Evolutionary conservation across 2,113 vertebrate species (phyloP).

Genomic region (Mustelus asterias): DNA sequence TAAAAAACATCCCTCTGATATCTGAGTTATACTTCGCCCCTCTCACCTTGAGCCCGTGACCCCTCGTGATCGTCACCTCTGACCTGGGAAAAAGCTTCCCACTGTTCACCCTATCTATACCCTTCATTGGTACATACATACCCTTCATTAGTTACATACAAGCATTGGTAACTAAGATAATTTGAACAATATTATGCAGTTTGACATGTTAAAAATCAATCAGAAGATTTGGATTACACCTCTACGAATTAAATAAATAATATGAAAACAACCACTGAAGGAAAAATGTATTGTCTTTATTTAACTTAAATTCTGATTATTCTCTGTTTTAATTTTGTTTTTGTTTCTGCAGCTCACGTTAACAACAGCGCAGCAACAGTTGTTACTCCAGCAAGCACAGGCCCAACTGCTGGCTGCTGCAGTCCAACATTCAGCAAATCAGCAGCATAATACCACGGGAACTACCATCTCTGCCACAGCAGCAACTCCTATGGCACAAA

Average conservation of each 20-base stretch:
- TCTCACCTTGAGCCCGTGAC: too few species aligned
- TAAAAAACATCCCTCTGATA: too few species aligned
- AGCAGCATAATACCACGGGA: conserved; percentile 90
- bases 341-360: conserved; percentile 74
- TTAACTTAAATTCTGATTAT: neutral
- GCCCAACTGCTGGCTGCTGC: conserved; percentile 95
- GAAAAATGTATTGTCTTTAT: neutral
- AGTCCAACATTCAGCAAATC: conserved; percentile 91
- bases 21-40: too few species aligned
- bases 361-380: conserved; percentile 92
- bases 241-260: neutral
- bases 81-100: too few species aligned
- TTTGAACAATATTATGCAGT: neutral
- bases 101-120: too few species aligned
- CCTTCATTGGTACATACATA: too few species aligned
- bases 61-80: too few species aligned
- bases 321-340: neutral
- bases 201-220: neutral
- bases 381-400: conserved; percentile 94
- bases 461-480: conserved; percentile 97
- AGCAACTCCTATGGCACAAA: conserved; percentile 94
- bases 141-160: too few species aligned
- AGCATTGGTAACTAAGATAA: neutral
- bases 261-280: neutral
- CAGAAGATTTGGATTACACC: neutral